Evolutionary conservation across 2,113 vertebrate genomes (phyloP).

Genomic region (Sinocyclocheilus anshuiensis): DNA sequence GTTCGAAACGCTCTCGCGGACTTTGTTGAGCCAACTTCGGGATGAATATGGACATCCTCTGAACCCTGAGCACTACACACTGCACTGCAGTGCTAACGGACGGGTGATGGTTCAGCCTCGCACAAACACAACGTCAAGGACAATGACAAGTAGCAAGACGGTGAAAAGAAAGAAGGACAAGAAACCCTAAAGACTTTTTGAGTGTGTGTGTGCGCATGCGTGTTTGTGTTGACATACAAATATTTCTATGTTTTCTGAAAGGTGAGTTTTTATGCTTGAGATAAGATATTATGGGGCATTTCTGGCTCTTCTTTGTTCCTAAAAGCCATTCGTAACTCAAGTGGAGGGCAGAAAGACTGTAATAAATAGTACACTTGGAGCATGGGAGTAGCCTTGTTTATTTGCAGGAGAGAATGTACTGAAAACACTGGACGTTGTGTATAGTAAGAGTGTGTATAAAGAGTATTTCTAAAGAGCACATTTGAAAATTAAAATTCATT

Average conservation of each 20-base stretch:
- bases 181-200: slow-evolving; percentile 68
- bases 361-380: slow-evolving; percentile 56
- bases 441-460: slow-evolving; percentile 21
- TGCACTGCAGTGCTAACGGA: slow-evolving; percentile 79
- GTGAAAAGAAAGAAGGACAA: slow-evolving; percentile 77
- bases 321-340: slow-evolving; percentile 33
- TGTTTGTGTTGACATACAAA: slow-evolving; percentile 30
- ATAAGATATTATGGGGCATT: slow-evolving; percentile 19
- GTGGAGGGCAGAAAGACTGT: slow-evolving; percentile 19
- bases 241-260: slow-evolving; percentile 28
- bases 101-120: slow-evolving; percentile 78
- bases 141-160: slow-evolving; percentile 72
- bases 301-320: slow-evolving; percentile 32
- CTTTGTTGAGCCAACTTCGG: slow-evolving; percentile 79
- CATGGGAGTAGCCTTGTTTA: slow-evolving; percentile 59
- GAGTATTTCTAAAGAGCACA: slow-evolving; percentile 29
- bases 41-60: slow-evolving; percentile 83
- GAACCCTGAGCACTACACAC: slow-evolving; percentile 75
- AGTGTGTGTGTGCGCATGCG: background rate
- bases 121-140: slow-evolving; percentile 68
- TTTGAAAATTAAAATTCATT: background rate
- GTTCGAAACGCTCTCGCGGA: slow-evolving; percentile 76
- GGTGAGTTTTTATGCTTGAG: slow-evolving; percentile 34
- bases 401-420: slow-evolving; percentile 66
- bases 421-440: slow-evolving; percentile 73